Conservation (phyloP, 2,797 vertebrate species). For the Clamator glandarius region DNA sequence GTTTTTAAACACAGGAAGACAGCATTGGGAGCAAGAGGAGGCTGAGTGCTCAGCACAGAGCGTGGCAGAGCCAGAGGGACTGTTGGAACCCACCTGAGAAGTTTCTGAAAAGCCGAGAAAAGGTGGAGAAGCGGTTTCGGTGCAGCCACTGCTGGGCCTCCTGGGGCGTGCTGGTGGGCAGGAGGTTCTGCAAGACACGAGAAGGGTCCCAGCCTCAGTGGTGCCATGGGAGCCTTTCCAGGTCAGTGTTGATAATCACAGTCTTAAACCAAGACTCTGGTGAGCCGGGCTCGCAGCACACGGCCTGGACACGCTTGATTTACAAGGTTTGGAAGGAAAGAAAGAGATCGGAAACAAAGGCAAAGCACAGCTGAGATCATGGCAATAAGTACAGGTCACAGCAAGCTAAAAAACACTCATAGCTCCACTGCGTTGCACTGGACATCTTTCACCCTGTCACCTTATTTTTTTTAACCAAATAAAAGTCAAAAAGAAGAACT, state of each 20-base stretch:
- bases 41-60: neutral
- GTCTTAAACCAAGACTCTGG: fast-evolving
- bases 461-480: neutral
- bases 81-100: slow-evolving; percentile 88
- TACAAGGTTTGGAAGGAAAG: neutral
- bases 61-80: neutral
- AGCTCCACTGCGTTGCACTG: fast-evolving
- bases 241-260: neutral
- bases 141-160: slow-evolving; percentile 98
- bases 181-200: slow-evolving; percentile 85
- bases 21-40: neutral
- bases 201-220: neutral
- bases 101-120: slow-evolving; percentile 92
- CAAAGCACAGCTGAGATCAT: neutral
- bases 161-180: slow-evolving; percentile 92
- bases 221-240: neutral
- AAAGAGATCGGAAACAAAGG: neutral
- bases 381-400: neutral
- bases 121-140: slow-evolving; percentile 94
- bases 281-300: neutral
- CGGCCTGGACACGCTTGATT: neutral
- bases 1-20: fast-evolving
- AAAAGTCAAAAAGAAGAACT: neutral
- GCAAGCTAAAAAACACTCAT: neutral
- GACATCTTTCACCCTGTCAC: too few species aligned